Base-by-base conservation (phyloP, 2,888 invertebrate species). In the Biston stratarius region DNA sequence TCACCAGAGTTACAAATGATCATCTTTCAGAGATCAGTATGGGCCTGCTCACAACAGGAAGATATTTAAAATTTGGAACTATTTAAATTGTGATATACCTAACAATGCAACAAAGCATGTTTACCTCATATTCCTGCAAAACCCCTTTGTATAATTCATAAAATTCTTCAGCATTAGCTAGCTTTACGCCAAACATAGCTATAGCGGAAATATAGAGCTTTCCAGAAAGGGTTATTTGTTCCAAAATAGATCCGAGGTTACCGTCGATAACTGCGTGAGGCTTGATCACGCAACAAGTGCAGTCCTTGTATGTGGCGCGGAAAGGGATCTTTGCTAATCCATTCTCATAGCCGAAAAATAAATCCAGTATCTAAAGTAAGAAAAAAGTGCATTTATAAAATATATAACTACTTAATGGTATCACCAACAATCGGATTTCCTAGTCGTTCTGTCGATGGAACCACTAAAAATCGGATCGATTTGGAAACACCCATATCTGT, bases 71-170 rank as follows among this genome's bases (percentile, higher is more conserved):
- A 24, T 3, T 24, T 24, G 24, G 24, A 24, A 1, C 24, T 24
- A 24, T 24, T 24, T 24, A 2, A 24, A 24, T 24, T 24, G 1
- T 24, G 24, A 24, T 24, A 24, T 24, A 24, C 38, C 6, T 42
- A 42, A 24, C 9, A 6, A n/a, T n/a, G 11, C n/a, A n/a, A n/a
- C n/a, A n/a, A n/a, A n/a, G n/a, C 34, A 11, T 15, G 40, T 86
- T 78, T 85, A 96, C 96, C 83, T 95, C 94, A 82, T 96, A 97
- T 82, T 97, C 97, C 2, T 96, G 95, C 36, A 97, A 87, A 58
- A 98, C 97, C 0, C 97, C 98, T 85, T 97, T 97, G 86, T 99
- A 99, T 14, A 99, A 96, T 94, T 99, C 98, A 78, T 96, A 96
- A 92, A 99, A 99, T 86, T 99, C 98, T 85, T 97, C 96, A 33